phyloP scores from a whole-genome alignment of 2,113 vertebrate species.

The Callipepla squamata region DNA sequence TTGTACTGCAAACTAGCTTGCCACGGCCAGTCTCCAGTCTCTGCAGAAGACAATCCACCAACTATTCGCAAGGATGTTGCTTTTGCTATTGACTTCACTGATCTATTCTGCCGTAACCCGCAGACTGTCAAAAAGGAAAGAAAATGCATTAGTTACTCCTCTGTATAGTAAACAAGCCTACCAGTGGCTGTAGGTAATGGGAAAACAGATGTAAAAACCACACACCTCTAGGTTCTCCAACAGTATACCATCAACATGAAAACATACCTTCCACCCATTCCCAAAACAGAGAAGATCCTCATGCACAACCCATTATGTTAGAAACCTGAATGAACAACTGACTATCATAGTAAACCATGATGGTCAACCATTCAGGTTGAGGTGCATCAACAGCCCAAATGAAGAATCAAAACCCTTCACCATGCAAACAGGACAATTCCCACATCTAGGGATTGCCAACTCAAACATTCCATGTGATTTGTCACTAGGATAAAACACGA shows the following conservation, averaged over 20 bases:
- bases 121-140: slow-evolving; percentile 71
- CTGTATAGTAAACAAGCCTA: not conserved
- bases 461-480: not conserved
- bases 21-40: slow-evolving; percentile 89
- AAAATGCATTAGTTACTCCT: not conserved
- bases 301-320: not conserved
- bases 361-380: not conserved
- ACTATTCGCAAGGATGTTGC: slow-evolving; percentile 75
- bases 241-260: not conserved
- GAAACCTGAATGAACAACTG: not conserved
- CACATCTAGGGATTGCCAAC: not conserved
- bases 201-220: not conserved
- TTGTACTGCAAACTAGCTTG: slow-evolving; percentile 89
- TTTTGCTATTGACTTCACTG: slow-evolving; percentile 56
- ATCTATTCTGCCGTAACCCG: slow-evolving; percentile 69
- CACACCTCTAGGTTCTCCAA: not conserved
- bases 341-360: not conserved
- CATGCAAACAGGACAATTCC: not conserved
- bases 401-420: not conserved
- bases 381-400: not conserved
- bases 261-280: not conserved
- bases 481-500: not conserved
- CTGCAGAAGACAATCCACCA: slow-evolving; percentile 80
- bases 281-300: not conserved
- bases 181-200: not conserved